phyloP scores from a whole-genome alignment of 2,797 vertebrate species.

The Amblyraja radiata region DNA sequence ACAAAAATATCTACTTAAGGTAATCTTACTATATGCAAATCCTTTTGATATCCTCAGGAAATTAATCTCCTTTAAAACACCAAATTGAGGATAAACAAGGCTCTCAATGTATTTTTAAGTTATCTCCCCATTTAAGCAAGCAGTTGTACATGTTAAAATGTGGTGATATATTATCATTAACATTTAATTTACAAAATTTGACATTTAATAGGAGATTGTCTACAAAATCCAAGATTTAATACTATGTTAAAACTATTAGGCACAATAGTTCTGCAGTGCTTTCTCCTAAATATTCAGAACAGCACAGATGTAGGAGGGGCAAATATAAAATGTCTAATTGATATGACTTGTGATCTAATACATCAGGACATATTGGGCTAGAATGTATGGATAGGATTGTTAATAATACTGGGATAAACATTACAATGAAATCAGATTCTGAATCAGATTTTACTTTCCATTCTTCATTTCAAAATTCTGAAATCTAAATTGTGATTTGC shows the following conservation, averaged over 20 bases:
- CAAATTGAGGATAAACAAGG: neutral
- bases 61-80: slow-evolving; percentile 43
- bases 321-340: neutral
- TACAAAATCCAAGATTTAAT: neutral
- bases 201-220: neutral
- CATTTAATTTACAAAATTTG: neutral
- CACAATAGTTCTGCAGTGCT: neutral
- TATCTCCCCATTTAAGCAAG: neutral
- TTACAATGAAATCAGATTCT: neutral
- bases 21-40: slow-evolving; percentile 68
- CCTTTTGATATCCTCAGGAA: slow-evolving; percentile 50
- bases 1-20: slow-evolving; percentile 56
- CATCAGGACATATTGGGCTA: neutral
- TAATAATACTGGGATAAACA: neutral
- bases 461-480: neutral
- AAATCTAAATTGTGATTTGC: neutral
- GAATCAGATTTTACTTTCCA: neutral
- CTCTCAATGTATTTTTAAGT: neutral
- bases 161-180: neutral
- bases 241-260: neutral
- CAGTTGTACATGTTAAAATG: neutral
- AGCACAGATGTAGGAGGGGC: neutral
- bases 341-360: neutral
- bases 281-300: neutral
- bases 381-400: neutral